phyloP scores from a whole-genome alignment of 2,888 invertebrate species.

The Eulithis testata region DNA sequence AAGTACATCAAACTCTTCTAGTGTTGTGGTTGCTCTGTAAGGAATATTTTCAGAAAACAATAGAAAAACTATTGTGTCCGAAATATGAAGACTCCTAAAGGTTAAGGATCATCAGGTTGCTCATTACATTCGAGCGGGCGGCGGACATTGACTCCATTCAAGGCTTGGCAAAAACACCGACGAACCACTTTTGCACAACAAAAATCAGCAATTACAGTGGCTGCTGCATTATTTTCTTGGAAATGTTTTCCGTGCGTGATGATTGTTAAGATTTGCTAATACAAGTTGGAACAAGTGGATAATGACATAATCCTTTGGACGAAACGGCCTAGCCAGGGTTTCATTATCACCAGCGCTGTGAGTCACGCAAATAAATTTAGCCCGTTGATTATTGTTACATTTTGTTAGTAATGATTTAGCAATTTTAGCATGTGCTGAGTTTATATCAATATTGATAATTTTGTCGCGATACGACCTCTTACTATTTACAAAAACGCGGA shows the following conservation, averaged over 20 bases:
- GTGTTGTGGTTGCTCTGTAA: too few relatives aligned
- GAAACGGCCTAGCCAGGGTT: conserved; percentile 56
- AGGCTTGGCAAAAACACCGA: conserved; percentile 34
- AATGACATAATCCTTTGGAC: conserved; percentile 70
- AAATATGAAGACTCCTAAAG: neutral
- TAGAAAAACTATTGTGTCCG: neutral
- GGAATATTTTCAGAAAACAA: neutral
- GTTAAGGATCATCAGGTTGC: conserved; percentile 12
- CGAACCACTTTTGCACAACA: conserved; percentile 37
- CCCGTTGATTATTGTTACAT: conserved; percentile 36
- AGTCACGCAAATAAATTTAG: conserved; percentile 66
- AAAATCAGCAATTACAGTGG: conserved; percentile 43
- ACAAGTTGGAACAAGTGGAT: conserved; percentile 65
- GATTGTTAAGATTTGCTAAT: conserved; percentile 55
- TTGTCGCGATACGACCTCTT: conserved; percentile 21
- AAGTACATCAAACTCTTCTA: too few relatives aligned
- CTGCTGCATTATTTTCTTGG: conserved; percentile 49
- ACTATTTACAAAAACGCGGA: too few relatives aligned
- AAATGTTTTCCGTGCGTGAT: conserved; percentile 51
- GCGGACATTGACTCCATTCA: conserved; percentile 41
- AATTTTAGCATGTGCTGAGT: conserved; percentile 31
- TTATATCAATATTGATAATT: conserved; percentile 44
- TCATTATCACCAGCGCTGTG: conserved; percentile 59
- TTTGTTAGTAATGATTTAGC: conserved; percentile 2
- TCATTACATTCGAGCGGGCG: conserved; percentile 31